These are phyloP conservation scores for Rhagonycha fulva DNA, from an alignment of 2,888 invertebrate genomes.

Conservation along the genomic window DNA sequence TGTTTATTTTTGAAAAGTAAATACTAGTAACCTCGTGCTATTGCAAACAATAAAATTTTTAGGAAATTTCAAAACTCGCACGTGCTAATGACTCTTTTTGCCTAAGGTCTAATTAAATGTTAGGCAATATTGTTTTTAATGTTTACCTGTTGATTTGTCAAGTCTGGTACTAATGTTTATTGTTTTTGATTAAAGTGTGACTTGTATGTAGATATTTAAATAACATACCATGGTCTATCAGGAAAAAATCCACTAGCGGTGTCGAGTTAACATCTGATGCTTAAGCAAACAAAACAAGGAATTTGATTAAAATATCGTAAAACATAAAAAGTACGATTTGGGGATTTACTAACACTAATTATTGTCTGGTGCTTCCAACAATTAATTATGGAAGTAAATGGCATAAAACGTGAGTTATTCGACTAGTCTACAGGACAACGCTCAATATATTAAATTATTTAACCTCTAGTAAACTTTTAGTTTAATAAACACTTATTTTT, in stretches of 20 bases:
- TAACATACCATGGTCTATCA: background rate
- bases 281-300: too few relatives aligned
- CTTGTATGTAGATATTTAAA: background rate
- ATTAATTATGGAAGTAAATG: too few relatives aligned
- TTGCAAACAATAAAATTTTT: conserved; percentile 2
- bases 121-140: background rate
- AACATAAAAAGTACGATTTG: too few relatives aligned
- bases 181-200: background rate
- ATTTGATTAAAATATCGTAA: too few relatives aligned
- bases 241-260: too few relatives aligned
- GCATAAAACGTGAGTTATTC: too few relatives aligned
- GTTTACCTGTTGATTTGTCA: background rate
- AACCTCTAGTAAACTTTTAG: background rate
- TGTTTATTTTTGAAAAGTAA: background rate
- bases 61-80: background rate
- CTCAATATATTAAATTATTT: background rate
- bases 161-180: background rate
- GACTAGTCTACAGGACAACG: too few relatives aligned
- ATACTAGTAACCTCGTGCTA: background rate
- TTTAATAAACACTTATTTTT: background rate
- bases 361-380: too few relatives aligned
- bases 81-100: conserved; percentile 3
- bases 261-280: too few relatives aligned
- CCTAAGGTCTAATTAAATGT: conserved; percentile 2
- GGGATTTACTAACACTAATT: too few relatives aligned